Conservation (phyloP, 2,888 invertebrate genomes). For the Timandra comae region DNA sequence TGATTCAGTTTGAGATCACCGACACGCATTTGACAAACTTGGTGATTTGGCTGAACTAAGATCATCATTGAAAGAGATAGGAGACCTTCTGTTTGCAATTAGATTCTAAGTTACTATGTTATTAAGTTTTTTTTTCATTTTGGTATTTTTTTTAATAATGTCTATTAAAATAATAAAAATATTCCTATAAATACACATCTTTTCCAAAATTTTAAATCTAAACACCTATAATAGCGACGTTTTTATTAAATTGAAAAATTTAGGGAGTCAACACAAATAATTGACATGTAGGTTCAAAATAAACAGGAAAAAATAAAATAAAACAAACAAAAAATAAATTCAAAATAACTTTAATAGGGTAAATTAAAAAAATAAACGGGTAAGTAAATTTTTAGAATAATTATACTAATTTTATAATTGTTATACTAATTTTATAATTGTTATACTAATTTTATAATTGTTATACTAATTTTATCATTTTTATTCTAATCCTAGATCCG, state of each 20-base stretch:
- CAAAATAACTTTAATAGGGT: conserved; percentile 35
- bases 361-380: conserved; percentile 29
- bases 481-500: conserved; percentile 25
- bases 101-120: no score
- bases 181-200: conserved; percentile 4
- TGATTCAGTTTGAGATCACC: no score
- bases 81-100: no score
- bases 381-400: conserved; percentile 6
- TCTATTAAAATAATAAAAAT: no score
- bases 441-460: conserved; percentile 8
- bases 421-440: conserved; percentile 5
- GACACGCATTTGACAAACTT: no score
- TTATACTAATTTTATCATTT: conserved; percentile 5
- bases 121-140: no score
- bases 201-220: conserved; percentile 21
- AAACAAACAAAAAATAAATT: conserved; percentile 37
- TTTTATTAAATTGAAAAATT: conserved; percentile 70
- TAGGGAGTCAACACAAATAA: conserved; percentile 72
- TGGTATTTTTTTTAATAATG: no score
- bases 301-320: conserved; percentile 27
- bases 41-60: no score
- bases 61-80: no score
- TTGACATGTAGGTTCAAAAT: conserved; percentile 65
- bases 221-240: conserved; percentile 28
- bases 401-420: conserved; percentile 13